Evolutionary conservation across 2,888 invertebrate genomes (phyloP).

Genomic region (Pecten maximus): DNA sequence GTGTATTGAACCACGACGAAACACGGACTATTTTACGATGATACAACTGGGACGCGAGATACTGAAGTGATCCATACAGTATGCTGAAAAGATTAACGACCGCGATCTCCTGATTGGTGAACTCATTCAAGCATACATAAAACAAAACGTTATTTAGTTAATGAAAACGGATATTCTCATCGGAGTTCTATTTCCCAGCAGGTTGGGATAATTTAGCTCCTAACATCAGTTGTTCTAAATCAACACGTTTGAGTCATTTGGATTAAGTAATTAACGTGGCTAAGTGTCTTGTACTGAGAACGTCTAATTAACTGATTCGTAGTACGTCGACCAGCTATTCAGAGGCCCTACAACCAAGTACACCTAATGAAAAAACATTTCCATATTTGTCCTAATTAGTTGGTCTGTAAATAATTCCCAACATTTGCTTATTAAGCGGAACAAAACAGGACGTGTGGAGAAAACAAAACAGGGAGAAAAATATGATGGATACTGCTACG

Average conservation of each 20-base stretch:
- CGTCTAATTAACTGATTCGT: neutral
- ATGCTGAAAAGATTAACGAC: slow-evolving; percentile 5
- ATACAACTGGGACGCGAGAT: neutral
- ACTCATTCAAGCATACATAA: neutral
- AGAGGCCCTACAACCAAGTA: neutral
- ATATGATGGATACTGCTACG: too few species aligned
- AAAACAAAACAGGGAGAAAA: neutral
- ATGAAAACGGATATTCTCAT: neutral
- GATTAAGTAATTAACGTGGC: neutral
- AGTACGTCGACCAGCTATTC: neutral
- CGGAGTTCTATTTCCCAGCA: neutral
- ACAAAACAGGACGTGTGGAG: neutral
- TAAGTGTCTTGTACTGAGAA: neutral
- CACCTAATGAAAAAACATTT: neutral
- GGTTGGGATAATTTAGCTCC: neutral
- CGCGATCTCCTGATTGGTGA: neutral
- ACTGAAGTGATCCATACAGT: neutral
- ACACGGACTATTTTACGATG: neutral
- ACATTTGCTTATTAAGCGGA: neutral
- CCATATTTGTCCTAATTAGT: neutral
- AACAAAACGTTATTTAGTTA: slow-evolving; percentile 29
- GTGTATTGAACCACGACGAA: neutral
- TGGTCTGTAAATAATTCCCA: neutral
- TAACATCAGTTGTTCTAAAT: neutral
- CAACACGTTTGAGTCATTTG: neutral